These are phyloP conservation scores for Diuraphis noxia DNA, from an alignment of 1,140 invertebrate species.

Conservation along the genomic window DNA sequence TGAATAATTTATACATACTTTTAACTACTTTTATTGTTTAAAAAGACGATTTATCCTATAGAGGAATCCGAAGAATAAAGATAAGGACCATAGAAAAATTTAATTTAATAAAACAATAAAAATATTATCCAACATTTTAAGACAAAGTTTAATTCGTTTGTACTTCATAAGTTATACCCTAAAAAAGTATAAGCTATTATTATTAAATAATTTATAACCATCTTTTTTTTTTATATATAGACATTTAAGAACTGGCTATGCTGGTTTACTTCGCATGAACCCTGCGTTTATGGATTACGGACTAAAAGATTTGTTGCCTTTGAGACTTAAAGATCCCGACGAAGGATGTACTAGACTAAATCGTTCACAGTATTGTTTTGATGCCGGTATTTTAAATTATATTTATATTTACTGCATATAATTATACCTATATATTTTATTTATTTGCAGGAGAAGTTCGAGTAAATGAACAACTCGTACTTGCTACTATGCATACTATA, in stretches of 20 bases:
- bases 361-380: slow-evolving; percentile 87
- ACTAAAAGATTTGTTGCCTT: slow-evolving; percentile 82
- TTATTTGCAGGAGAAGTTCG: slow-evolving; percentile 59
- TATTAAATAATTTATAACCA: background rate
- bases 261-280: slow-evolving; percentile 81
- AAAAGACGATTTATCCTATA: background rate
- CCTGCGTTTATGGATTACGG: slow-evolving; percentile 85
- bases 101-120: background rate
- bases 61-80: no score
- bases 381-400: slow-evolving; percentile 73
- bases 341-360: slow-evolving; percentile 88
- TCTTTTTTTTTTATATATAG: slow-evolving; percentile 60
- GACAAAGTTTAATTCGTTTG: no score
- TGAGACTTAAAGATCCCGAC: slow-evolving; percentile 87
- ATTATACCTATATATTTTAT: background rate
- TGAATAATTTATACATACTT: background rate
- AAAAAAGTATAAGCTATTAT: background rate
- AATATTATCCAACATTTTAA: no score
- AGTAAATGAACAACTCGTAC: slow-evolving; percentile 66
- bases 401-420: background rate
- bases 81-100: background rate
- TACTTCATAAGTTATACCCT: no score
- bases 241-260: slow-evolving; percentile 77
- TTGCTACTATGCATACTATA: slow-evolving; percentile 63
- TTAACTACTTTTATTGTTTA: background rate